These are phyloP conservation scores for Lepidurus apus DNA, from an alignment of 1,140 invertebrate genomes.

Conservation along the genomic window DNA sequence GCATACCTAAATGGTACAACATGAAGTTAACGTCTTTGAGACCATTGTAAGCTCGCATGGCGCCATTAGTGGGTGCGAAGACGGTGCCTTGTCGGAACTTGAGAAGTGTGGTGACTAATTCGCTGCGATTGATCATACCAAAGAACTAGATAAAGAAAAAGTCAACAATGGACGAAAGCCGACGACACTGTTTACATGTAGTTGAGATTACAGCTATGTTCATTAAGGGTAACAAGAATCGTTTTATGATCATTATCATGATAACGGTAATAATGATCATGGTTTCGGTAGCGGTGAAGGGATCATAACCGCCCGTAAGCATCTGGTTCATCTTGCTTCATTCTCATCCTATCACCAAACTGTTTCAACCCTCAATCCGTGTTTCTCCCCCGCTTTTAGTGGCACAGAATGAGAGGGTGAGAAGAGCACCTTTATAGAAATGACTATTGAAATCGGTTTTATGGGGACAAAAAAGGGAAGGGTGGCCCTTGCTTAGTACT, in stretches of 20 bases:
- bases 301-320: not conserved
- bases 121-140: conserved; percentile 29
- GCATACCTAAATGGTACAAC: conserved; percentile 34
- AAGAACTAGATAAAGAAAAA: conserved; percentile 33
- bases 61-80: conserved; percentile 34
- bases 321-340: not conserved
- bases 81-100: conserved; percentile 34
- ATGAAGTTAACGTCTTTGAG: conserved; percentile 33
- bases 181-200: not conserved
- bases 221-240: not conserved
- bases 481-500: not conserved
- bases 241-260: not conserved
- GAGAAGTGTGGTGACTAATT: conserved; percentile 34
- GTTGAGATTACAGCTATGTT: not conserved
- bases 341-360: not conserved
- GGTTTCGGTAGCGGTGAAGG: not conserved
- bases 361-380: not conserved
- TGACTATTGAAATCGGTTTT: not conserved
- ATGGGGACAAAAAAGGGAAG: not conserved
- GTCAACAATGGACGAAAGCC: not conserved
- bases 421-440: not conserved
- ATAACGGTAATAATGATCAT: not conserved
- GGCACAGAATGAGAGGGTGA: not conserved
- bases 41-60: conserved; percentile 29
- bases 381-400: not conserved